Base-by-base conservation (phyloP, 2,113 vertebrate species). In the Heterotis niloticus region DNA sequence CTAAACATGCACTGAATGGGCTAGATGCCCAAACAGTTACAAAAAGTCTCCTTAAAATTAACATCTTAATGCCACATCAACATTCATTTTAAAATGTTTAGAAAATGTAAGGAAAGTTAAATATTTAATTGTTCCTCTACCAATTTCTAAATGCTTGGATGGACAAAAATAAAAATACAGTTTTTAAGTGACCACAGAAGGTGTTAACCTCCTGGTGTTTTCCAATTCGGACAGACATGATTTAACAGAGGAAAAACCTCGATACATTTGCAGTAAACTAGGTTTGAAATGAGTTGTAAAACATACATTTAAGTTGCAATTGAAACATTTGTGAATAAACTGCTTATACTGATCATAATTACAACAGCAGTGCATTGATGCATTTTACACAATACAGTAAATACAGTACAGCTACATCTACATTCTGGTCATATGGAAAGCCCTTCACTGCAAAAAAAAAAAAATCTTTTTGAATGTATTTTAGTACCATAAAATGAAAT, bases 1-100 rank as follows among this genome's bases (percentile, higher is more conserved):
- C 68, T 66, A 52, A 70, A 74, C 24, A 64, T 77, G 82, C 65
- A 78, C 79, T 78, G 73, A 82, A 74, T 80, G 56, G 29, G 24
- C 52, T 20, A 67, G 56, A 57, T 75, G 57, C 52, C 18, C n/a
- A 60, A 23, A 17, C 20, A 56, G 5, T 24, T 62, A 60, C 14
- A 34, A 26, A 18, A 59, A 34, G 23, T 1, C 28, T 9, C 62
- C 62, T 75, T 59, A 64, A 26, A 60, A 16, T 17, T 16, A 62
- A 34, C 13, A 20, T 44, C 29, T 28, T 24, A 62, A 23, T 4
- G 24, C 56, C 73, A 75, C n/a, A 57, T 23, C 71, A 73, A 14
- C 71, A 2, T 10, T 73, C n/a, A 56, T 57, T 73, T 73, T n/a
- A n/a, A n/a, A n/a, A 17, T n/a, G 52, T 23, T 73, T 23, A 56